Conservation (phyloP, 2,113 vertebrate species). For the Equus quagga region DNA sequence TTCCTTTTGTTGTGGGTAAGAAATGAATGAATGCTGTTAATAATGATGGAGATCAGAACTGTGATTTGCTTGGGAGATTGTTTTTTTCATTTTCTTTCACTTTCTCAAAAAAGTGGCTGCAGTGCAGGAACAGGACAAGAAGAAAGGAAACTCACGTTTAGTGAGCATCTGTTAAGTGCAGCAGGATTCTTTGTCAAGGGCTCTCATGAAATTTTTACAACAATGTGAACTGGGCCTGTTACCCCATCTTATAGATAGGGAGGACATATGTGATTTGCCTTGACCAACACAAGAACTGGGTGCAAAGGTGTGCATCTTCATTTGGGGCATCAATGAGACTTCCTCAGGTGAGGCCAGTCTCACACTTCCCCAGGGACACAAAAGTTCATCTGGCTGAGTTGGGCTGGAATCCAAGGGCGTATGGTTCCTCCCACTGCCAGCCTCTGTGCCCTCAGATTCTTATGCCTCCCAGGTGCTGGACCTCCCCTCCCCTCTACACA, state of each 20-base stretch:
- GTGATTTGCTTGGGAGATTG: constrained; percentile 40
- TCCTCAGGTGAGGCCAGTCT: background rate
- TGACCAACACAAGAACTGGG: background rate
- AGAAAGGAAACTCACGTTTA: background rate
- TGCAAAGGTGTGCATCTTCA: background rate
- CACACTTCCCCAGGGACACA: background rate
- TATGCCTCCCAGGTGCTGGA: background rate
- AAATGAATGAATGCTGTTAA: constrained; percentile 69
- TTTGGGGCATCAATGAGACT: background rate
- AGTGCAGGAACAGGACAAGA: background rate
- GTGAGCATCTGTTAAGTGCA: background rate
- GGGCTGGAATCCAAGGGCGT: background rate
- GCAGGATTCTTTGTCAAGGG: background rate
- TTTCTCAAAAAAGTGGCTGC: background rate
- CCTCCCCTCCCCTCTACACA: background rate
- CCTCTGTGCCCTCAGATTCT: background rate
- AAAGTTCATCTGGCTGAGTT: background rate
- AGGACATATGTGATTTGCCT: background rate
- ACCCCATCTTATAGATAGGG: background rate
- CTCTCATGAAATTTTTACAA: background rate
- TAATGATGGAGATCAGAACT: constrained; percentile 24
- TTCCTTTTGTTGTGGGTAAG: constrained; percentile 3
- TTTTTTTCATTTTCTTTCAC: background rate
- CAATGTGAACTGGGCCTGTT: background rate
- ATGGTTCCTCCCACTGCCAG: background rate